Evolutionary conservation across 2,113 vertebrate species (phyloP).

Genomic region (Archilochus colubris): DNA sequence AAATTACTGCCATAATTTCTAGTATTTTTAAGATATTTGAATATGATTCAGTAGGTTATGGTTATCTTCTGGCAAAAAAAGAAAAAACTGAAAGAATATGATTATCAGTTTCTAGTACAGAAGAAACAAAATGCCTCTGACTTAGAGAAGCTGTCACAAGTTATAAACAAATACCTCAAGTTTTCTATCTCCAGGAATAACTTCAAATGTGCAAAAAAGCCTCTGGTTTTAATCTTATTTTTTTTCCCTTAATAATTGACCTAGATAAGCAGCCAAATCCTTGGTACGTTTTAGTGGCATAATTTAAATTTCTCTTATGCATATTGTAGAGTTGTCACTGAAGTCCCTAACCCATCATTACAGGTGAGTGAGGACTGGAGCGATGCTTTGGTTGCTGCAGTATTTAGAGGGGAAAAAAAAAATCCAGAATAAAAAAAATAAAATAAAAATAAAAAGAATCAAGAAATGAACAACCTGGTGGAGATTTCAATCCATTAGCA

Average conservation of each 20-base stretch:
- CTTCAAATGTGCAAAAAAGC: not conserved
- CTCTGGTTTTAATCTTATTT: constrained; percentile 45
- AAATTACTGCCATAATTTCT: not conserved
- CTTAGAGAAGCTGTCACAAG: constrained; percentile 37
- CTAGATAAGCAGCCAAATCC: constrained; percentile 30
- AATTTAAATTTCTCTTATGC: constrained; percentile 46
- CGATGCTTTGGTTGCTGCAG: not conserved
- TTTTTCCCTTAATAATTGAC: constrained; percentile 47
- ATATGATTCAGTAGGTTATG: not conserved
- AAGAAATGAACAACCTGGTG: constrained; percentile 66
- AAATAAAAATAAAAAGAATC: not conserved
- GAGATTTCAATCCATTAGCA: constrained; percentile 69
- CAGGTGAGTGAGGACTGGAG: not conserved
- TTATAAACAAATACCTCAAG: constrained; percentile 30
- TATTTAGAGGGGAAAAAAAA: not conserved
- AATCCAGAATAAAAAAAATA: not conserved
- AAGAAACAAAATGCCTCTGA: not conserved
- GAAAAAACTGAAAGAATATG: not conserved
- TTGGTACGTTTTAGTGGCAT: constrained; percentile 1
- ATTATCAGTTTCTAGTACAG: not conserved
- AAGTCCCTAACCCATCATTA: not conserved
- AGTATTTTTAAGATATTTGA: not conserved
- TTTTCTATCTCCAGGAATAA: constrained; percentile 25
- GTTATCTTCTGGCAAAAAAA: not conserved
- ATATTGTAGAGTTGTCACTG: not conserved